Evolutionary conservation across 2,797 vertebrate genomes (phyloP), one percentile per base, ranked within the genome.

Genomic region (Lepilemur septentrionalis): DNA sequence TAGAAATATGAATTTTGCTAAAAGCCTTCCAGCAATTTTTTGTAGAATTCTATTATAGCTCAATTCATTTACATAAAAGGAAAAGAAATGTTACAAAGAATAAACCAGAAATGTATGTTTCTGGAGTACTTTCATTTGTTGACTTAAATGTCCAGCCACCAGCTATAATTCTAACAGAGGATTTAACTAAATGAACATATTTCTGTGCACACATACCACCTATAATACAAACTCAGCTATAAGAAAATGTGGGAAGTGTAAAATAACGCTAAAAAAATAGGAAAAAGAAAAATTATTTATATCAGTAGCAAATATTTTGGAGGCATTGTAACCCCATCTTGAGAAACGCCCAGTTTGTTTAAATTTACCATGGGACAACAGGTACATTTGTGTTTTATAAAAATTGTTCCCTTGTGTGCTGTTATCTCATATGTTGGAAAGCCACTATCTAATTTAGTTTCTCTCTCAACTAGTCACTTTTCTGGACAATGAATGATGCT

Each of bases 1-100:
- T 30, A 84, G 5, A 96, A 85, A 69, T 85, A 46, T n/a, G 23
- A 87, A 95, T 90, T 75, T 89, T 81, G 32, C 38, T 76, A 81
- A 81, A 22, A 84, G 81, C 4, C 28, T 84, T 92, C 55, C 46
- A 35, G 63, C 82, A 89, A 52, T 75, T 50, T 87, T 93, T 85
- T 65, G 55, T 43, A 72, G 48, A 89, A 50, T 84, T 84, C 55
- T 94, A 55, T 52, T 76, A 80, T 9, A 59, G 32, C 30, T 46
- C 32, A 92, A 92, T 89, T 76, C 41, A 72, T 72, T 81, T 65
- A 80, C 85, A 85, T 69, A 75, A 80, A 93, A 57, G 25, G 52
- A 87, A 94, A 93, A 48, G 2, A 76, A 38, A 22, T 23, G 35
- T 70, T 83, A 82, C 61, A 75, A 75, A 75, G 73, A 86, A 22